Conservation (phyloP, 1,140 invertebrate genomes). For the Drosophila yakuba region DNA sequence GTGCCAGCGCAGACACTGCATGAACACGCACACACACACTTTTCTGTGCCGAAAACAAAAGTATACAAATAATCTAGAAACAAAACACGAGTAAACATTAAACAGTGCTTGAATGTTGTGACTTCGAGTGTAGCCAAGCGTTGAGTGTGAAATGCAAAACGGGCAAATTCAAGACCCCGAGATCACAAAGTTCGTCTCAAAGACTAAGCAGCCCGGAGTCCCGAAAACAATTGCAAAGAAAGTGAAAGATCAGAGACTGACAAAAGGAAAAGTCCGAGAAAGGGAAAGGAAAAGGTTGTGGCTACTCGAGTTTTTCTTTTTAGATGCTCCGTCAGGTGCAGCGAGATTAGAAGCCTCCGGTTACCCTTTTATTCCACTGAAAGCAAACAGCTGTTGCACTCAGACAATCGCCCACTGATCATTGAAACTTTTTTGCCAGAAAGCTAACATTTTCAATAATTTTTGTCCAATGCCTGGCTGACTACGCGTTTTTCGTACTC, state of each 20-base stretch:
- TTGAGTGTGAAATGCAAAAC: slow-evolving; percentile 72
- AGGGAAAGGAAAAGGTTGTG: slow-evolving; percentile 70
- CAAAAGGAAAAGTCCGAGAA: slow-evolving; percentile 40
- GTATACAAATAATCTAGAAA: slow-evolving; percentile 56
- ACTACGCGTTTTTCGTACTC: slow-evolving; percentile 61
- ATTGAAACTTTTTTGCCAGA: slow-evolving; percentile 51
- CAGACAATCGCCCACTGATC: slow-evolving; percentile 54
- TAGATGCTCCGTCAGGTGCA: slow-evolving; percentile 60
- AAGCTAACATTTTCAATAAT: slow-evolving; percentile 62
- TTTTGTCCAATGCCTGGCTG: slow-evolving; percentile 54
- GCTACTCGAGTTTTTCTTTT: slow-evolving; percentile 16
- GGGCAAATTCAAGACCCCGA: slow-evolving; percentile 45
- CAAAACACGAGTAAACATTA: slow-evolving; percentile 37
- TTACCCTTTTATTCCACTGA: slow-evolving; percentile 4
- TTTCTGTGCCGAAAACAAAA: slow-evolving; percentile 45
- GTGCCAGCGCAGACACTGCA: slow-evolving; percentile 13
- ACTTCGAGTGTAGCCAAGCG: slow-evolving; percentile 68
- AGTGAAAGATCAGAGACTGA: slow-evolving; percentile 65
- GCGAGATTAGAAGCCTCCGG: slow-evolving; percentile 18
- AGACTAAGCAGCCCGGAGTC: slow-evolving; percentile 64
- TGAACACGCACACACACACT: slow-evolving; percentile 10
- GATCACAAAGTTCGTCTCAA: slow-evolving; percentile 30
- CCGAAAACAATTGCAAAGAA: slow-evolving; percentile 73
- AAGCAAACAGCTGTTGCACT: slow-evolving; percentile 58
- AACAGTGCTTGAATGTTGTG: slow-evolving; percentile 32